Base-by-base conservation (phyloP, 2,888 invertebrate species). In the Tetramorium bicarinatum region DNA sequence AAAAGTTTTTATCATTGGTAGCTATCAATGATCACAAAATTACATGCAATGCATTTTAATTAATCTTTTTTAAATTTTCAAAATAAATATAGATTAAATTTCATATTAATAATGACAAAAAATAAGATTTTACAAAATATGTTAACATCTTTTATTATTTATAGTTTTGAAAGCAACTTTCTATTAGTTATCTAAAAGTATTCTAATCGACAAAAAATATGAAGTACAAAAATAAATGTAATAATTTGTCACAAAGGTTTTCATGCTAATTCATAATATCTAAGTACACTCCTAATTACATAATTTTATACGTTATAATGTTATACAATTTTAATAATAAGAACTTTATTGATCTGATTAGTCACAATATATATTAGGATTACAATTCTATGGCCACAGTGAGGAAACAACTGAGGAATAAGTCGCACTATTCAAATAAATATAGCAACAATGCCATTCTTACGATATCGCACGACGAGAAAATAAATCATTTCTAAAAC, bases 321-420 rank as follows among this genome's bases (percentile, higher is more conserved):
- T 52, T 44, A 49, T 25, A 66, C 52, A 84, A 61, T 69, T 79
- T 41, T 49, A 38, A 64, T 75, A 80, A 49, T 52, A 52, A 76
- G 44, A 71, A 71, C 67, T 89, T 89, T 86, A 89, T 90, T 91
- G 80, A 56, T 86, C 79, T 84, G 75, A 47, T 87, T 85, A 84
- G 85, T 89, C 83, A 86, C 87, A 89, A 85, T 88, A 90, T 88
- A 85, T 88, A 89, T 91, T 87, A 89, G 92, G 89, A 87, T 87
- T 91, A 91, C 89, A 89, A 87, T 86, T 87, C 87, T 86, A 90
- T 90, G 88, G 89, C 90, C 87, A 90, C 88, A 81, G n/a, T 18
- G 84, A 89, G 81, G 62, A 67, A 79, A 82, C 41, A 56, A 52
- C 25, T 62, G 34, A 62, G 9, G n/a, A 62, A 47, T 62, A 64